These are phyloP conservation scores for Laspeyria flexula DNA, from an alignment of 2,888 invertebrate species.

Conservation along the genomic window DNA sequence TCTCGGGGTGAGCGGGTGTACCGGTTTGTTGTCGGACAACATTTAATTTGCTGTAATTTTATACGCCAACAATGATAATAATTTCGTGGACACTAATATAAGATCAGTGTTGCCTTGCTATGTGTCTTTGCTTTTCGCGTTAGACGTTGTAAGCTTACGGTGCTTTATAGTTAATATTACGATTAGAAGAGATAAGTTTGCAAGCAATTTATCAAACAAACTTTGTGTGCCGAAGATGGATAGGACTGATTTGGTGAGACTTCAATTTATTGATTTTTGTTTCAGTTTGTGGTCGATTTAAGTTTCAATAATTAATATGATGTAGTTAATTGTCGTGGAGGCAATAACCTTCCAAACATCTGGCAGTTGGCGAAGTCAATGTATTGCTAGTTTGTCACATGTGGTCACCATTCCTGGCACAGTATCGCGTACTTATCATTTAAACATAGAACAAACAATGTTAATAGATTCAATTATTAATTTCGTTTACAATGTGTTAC, in stretches of 20 bases:
- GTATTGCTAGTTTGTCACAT: conserved; percentile 70
- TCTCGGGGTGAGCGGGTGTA: conserved; percentile 60
- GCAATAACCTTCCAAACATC: conserved; percentile 75
- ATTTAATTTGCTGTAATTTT: conserved; percentile 66
- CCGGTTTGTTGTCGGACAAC: conserved; percentile 49
- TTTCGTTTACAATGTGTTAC: conserved; percentile 18
- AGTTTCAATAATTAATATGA: conserved; percentile 30
- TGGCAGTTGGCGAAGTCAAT: conserved; percentile 71
- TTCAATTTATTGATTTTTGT: conserved; percentile 26
- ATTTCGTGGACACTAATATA: conserved; percentile 70
- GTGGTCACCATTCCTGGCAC: conserved; percentile 73
- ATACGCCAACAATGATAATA: conserved; percentile 63
- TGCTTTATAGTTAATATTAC: conserved; percentile 69
- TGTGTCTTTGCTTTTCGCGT: conserved; percentile 84
- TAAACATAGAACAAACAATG: conserved; percentile 37
- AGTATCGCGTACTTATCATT: conserved; percentile 48
- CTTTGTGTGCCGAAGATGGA: conserved; percentile 47
- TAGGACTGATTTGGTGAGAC: conserved; percentile 60
- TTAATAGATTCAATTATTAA: conserved; percentile 17
- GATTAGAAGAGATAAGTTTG: conserved; percentile 43
- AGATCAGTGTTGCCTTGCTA: conserved; percentile 84
- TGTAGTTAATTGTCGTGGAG: conserved; percentile 52
- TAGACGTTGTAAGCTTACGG: conserved; percentile 76
- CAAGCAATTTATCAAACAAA: conserved; percentile 31
- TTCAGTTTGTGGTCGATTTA: conserved; percentile 20